Percentiles rank a stretch among this genome's conserved stretches.
Evolutionary conservation across 2,888 invertebrate species (phyloP).

Genomic region (Netelia virgata): DNA sequence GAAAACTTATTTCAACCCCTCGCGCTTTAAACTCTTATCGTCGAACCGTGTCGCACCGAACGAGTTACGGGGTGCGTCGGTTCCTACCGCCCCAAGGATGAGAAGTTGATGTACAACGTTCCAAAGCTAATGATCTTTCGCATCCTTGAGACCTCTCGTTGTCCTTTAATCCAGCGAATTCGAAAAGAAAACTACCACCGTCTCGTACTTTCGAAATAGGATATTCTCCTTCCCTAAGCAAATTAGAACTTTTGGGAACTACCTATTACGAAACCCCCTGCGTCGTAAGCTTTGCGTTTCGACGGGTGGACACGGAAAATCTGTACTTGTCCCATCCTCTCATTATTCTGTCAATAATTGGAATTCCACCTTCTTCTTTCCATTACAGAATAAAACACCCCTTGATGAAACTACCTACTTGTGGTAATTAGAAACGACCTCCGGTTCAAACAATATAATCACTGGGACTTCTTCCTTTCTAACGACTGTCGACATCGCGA

Average conservation of each 20-base stretch:
- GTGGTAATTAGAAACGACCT: conserved; percentile 8
- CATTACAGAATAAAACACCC: neutral
- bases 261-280: neutral
- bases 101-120: conserved; percentile 7
- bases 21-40: conserved; percentile 50
- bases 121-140: neutral
- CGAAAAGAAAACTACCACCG: neutral
- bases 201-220: neutral
- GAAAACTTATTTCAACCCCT: conserved; percentile 45
- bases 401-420: neutral
- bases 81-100: conserved; percentile 10
- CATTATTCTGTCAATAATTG: neutral
- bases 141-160: neutral
- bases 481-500: neutral
- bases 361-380: neutral
- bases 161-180: neutral
- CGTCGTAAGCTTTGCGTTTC: neutral
- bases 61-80: neutral
- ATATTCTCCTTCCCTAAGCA: neutral
- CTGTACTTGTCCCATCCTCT: neutral
- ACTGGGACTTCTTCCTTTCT: neutral
- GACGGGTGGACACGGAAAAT: neutral
- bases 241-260: neutral
- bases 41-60: conserved; percentile 32
- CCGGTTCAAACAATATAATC: neutral